Percentiles rank a stretch among this genome's conserved stretches.
Conservation (phyloP, 1,140 invertebrate genomes). For the Cotesia glomerata region DNA sequence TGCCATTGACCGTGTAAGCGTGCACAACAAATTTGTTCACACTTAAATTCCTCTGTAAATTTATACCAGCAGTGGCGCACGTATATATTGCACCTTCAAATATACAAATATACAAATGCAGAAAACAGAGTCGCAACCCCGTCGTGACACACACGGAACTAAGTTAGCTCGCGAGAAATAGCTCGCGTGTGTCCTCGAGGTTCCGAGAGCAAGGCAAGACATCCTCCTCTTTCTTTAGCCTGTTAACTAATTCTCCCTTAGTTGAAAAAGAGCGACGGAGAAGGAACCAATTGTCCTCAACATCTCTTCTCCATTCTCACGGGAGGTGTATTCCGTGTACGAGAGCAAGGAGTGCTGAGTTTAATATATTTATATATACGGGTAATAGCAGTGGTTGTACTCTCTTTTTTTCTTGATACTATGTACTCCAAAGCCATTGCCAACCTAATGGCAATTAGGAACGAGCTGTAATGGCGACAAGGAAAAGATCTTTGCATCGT, state of each 20-base stretch:
- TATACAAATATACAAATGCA: too few species aligned
- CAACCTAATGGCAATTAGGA: conserved; percentile 23
- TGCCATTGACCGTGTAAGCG: conserved; percentile 53
- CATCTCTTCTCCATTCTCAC: conserved; percentile 53
- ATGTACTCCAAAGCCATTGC: conserved; percentile 14
- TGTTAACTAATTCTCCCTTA: not conserved
- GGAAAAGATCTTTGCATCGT: conserved; percentile 2
- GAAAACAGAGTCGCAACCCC: not conserved
- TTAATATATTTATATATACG: not conserved
- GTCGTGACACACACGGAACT: conserved; percentile 18
- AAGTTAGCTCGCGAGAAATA: not conserved
- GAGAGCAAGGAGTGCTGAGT: not conserved
- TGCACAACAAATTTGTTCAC: conserved; percentile 60
- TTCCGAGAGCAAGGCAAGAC: conserved; percentile 37
- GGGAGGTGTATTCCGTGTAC: conserved; percentile 5
- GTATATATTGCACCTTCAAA: not conserved
- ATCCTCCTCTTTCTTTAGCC: conserved; percentile 5
- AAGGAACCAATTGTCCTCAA: conserved; percentile 29
- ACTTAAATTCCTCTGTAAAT: conserved; percentile 54
- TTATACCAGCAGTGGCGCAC: conserved; percentile 48
- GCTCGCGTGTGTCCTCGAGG: conserved; percentile 33
- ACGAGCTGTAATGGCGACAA: conserved; percentile 16
- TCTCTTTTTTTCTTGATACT: not conserved
- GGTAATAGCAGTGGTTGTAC: too few species aligned
- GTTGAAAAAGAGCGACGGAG: not conserved